These are phyloP conservation scores for Diadophis punctatus DNA, from an alignment of 2,113 vertebrate genomes.

Conservation along the genomic window DNA sequence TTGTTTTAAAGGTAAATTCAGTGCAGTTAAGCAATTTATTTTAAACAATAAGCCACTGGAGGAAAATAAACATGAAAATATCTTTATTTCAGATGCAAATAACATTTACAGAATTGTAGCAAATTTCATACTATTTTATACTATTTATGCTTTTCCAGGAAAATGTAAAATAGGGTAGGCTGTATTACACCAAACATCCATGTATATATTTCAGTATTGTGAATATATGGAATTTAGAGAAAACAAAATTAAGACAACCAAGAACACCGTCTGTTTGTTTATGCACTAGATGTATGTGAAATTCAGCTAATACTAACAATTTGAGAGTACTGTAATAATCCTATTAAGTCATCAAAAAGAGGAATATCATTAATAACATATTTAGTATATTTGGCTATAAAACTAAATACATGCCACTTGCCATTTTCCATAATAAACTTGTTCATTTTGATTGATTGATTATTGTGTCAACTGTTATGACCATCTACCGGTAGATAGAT, in stretches of 20 bases:
- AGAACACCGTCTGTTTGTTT: not conserved
- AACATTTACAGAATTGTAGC: not conserved
- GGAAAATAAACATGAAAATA: not conserved
- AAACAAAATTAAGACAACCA: not conserved
- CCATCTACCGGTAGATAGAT: not conserved
- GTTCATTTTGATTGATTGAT: not conserved
- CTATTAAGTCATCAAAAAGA: not conserved
- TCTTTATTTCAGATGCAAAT: not conserved
- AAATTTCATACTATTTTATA: not conserved
- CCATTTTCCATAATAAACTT: not conserved
- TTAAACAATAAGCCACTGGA: not conserved
- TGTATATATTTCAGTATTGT: not conserved
- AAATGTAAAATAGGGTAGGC: not conserved
- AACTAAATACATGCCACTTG: not conserved
- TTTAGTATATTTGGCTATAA: not conserved
- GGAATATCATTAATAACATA: not conserved
- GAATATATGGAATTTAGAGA: not conserved
- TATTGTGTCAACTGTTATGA: not conserved
- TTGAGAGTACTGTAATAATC: not conserved
- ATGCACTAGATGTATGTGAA: not conserved
- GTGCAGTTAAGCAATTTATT: not conserved
- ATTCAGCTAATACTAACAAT: not conserved
- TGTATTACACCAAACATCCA: not conserved
- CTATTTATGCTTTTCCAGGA: not conserved
- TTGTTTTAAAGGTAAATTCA: not conserved